Evolutionary conservation across 2,888 invertebrate genomes (phyloP), one percentile per base, ranked within the genome.

Genomic region (Euphydryas editha): DNA sequence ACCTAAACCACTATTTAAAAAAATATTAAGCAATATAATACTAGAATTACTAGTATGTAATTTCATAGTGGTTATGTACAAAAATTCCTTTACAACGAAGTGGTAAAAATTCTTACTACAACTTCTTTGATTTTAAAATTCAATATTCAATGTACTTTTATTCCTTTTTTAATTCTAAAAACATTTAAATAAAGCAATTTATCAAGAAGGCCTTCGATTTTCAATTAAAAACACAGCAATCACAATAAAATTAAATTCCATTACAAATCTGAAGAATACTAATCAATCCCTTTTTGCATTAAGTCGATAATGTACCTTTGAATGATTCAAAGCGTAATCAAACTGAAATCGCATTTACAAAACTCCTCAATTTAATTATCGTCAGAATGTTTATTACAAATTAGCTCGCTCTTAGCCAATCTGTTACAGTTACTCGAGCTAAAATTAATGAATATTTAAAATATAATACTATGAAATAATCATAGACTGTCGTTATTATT

Each of bases 251-350:
- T 62, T 47, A 63, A 63, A 67, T 47, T 63, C 54, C 51, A 67
- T 58, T 63, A 51, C 63, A 59, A 62, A 63, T 42, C 58, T 63
- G 24, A 10, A 47, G 63, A 63, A 63, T 42, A 36, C 49, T 44
- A 51, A 63, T 63, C 49, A 63, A 63, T 63, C 46, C 56, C 6
- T 20, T 44, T 58, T 51, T 42, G 51, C 30, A 58, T 58, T 63
- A 36, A 54, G 21, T 58, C 58, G 24, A 37, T 56, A 63, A 72
- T 77, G 70, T 79, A 79, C 76, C 75, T 77, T 76, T 81, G 82
- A 81, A 78, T 84, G 78, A 81, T 83, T 82, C 79, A 82, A 84
- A 83, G 80, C 76, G 79, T 83, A 87, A 89, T 89, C 85, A 85
- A 83, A 82, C 85, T 83, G 80, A 84, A 87, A 86, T 85, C 84